A percentile compares a stretch with the other conserved stretches of the same genome.
These are phyloP conservation scores for Coryphaenoides rupestris DNA, from an alignment of 2,113 vertebrate species.

Conservation along the genomic window DNA sequence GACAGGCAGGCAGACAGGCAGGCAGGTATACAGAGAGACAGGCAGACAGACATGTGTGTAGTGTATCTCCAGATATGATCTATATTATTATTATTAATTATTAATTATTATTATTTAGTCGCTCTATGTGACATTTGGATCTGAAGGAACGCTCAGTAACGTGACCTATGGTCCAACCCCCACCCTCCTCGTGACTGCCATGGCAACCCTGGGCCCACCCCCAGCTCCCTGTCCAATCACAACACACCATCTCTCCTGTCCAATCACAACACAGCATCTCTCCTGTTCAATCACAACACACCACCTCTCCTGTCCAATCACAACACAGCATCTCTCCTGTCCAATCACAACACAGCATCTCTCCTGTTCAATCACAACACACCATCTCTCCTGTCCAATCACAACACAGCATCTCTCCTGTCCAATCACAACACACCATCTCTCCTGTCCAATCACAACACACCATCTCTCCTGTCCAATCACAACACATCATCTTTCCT, in stretches of 20 bases:
- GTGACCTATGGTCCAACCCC: not conserved
- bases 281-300: not conserved
- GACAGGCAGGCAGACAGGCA: no score
- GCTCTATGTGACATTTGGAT: no score
- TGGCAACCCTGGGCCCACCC: not conserved
- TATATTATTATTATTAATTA: no score
- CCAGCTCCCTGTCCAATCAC: not conserved
- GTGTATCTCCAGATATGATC: no score
- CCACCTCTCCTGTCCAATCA: not conserved
- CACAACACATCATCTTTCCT: conserved; percentile 13
- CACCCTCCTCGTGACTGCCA: not conserved
- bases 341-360: not conserved
- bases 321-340: not conserved
- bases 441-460: not conserved
- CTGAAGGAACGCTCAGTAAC: no score
- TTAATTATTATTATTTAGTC: no score
- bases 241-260: not conserved
- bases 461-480: conserved; percentile 16
- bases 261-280: not conserved
- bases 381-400: not conserved
- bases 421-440: conserved; percentile 28
- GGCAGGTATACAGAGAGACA: no score
- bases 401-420: not conserved
- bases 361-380: not conserved
- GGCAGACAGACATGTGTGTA: no score